These are phyloP conservation scores for Pteromalus puparum DNA, from an alignment of 1,140 invertebrate species.

Conservation along the genomic window DNA sequence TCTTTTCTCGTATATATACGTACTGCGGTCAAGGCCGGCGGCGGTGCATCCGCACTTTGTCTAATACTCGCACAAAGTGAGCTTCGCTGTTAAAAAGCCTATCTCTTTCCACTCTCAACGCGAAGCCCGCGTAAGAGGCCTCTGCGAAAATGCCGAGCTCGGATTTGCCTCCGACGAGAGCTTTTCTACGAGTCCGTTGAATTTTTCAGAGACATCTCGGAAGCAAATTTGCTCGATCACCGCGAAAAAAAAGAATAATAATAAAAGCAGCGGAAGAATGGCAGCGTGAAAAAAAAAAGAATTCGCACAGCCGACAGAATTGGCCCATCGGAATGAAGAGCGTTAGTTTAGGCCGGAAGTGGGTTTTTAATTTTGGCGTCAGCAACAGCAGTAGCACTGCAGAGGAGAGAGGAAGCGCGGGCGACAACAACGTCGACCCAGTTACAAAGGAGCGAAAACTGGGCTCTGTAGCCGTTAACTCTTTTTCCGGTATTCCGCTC, in stretches of 20 bases:
- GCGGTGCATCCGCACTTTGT: background rate
- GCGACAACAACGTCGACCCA: constrained; percentile 9
- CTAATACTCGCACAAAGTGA: background rate
- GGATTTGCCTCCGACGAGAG: background rate
- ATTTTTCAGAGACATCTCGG: too few relatives aligned
- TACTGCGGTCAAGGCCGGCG: constrained; percentile 23
- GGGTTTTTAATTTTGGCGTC: constrained; percentile 24
- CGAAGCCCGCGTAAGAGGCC: too few relatives aligned
- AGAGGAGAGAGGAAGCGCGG: background rate
- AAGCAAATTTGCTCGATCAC: too few relatives aligned
- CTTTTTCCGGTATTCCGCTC: constrained; percentile 37
- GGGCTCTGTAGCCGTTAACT: constrained; percentile 14
- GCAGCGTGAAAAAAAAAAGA: too few relatives aligned
- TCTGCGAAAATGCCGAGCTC: background rate
- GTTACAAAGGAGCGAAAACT: background rate
- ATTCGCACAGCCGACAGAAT: background rate
- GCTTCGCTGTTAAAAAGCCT: background rate
- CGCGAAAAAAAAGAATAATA: too few relatives aligned
- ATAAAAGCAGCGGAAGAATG: too few relatives aligned
- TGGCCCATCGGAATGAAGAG: too few relatives aligned
- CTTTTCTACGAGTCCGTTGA: background rate
- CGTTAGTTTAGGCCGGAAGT: constrained; percentile 17
- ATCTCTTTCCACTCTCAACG: too few relatives aligned
- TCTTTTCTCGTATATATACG: background rate
- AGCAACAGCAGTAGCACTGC: background rate